A percentile compares a stretch with the other conserved stretches of the same genome.
These are phyloP conservation scores for Macrosteles quadrilineatus DNA, from an alignment of 1,140 invertebrate genomes.

Conservation along the genomic window DNA sequence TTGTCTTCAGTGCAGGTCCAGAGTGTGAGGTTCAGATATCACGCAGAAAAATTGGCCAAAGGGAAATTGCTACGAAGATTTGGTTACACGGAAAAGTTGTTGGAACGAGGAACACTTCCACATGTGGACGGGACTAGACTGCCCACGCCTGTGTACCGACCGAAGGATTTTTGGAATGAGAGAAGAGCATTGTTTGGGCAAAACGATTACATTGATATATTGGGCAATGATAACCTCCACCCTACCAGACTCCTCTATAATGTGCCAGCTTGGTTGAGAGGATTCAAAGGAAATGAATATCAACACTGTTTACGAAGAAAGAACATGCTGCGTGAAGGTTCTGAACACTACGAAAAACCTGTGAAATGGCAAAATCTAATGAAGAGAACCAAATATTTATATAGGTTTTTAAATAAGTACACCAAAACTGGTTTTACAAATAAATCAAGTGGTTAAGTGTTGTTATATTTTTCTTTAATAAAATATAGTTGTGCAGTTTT, in stretches of 20 bases:
- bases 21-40: conserved; percentile 61
- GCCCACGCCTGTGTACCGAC: conserved; percentile 69
- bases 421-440: conserved; percentile 62
- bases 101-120: conserved; percentile 68
- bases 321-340: conserved; percentile 61
- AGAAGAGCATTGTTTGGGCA: conserved; percentile 86
- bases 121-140: conserved; percentile 54
- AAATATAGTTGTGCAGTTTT: neutral
- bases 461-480: neutral
- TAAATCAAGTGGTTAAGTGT: conserved; percentile 2
- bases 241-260: conserved; percentile 81
- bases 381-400: conserved; percentile 72
- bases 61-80: conserved; percentile 63
- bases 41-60: conserved; percentile 63
- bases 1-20: conserved; percentile 33
- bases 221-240: conserved; percentile 79
- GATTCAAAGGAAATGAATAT: conserved; percentile 85
- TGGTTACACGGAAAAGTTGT: conserved; percentile 69
- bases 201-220: conserved; percentile 96
- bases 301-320: conserved; percentile 75
- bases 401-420: conserved; percentile 75
- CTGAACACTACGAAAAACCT: conserved; percentile 62
- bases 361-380: conserved; percentile 74
- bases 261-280: conserved; percentile 83
- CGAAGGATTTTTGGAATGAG: conserved; percentile 71